phyloP scores from a whole-genome alignment of 2,797 vertebrate species.

The Picus viridis region DNA sequence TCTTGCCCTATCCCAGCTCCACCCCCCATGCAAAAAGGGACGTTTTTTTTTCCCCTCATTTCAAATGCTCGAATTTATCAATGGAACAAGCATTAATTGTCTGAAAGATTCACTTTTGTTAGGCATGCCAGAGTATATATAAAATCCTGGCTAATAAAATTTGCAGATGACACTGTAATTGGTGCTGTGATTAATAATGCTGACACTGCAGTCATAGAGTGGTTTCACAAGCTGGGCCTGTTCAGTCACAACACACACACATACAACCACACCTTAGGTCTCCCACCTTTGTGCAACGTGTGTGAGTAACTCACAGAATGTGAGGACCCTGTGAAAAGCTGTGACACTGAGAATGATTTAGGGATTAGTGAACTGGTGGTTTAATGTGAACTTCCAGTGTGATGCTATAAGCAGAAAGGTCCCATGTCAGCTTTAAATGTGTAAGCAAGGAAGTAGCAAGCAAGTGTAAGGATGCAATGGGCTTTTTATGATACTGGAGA shows the following conservation, averaged over 20 bases:
- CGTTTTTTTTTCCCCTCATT: slow-evolving; percentile 13
- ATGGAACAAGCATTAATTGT: slow-evolving; percentile 36
- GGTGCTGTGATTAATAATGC: slow-evolving; percentile 5
- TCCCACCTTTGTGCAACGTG: not conserved
- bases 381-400: not conserved
- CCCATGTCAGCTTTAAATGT: not conserved
- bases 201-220: not conserved
- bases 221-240: not conserved
- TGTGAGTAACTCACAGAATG: not conserved
- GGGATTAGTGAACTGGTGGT: not conserved
- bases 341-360: not conserved
- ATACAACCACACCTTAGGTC: not conserved
- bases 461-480: not conserved
- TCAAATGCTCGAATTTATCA: slow-evolving; percentile 36
- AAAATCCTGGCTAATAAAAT: slow-evolving; percentile 48
- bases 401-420: not conserved
- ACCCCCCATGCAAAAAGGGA: not conserved
- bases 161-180: slow-evolving; percentile 28
- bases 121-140: not conserved
- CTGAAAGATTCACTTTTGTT: slow-evolving; percentile 23
- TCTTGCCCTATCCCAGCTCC: not conserved
- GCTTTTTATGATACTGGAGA: not conserved
- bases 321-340: not conserved
- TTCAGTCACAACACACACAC: not conserved
- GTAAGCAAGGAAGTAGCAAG: not conserved